A percentile compares a stretch with the other conserved stretches of the same genome.
phyloP scores from a whole-genome alignment of 2,113 vertebrate genomes.

The Pangasianodon hypophthalmus region DNA sequence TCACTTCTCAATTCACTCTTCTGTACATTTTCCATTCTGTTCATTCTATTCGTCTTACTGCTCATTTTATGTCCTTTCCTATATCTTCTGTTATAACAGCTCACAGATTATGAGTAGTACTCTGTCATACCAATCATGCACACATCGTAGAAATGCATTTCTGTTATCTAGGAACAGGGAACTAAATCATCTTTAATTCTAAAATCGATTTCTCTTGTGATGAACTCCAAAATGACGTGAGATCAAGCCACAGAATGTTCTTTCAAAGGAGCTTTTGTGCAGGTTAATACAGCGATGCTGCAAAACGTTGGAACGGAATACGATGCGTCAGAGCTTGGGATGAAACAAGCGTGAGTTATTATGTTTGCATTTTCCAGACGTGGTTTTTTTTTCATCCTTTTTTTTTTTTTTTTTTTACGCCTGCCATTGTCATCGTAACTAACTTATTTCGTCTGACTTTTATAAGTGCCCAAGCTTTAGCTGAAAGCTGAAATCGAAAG shows the following conservation, averaged over 20 bases:
- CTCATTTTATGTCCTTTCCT: background rate
- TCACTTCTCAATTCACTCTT: background rate
- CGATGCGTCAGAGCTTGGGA: background rate
- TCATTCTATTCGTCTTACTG: background rate
- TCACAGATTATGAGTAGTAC: background rate
- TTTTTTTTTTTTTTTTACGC: background rate
- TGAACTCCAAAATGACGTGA: background rate
- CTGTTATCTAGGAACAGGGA: background rate
- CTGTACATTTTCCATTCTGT: background rate
- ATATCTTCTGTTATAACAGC: background rate
- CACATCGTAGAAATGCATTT: background rate
- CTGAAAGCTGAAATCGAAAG: conserved; percentile 33
- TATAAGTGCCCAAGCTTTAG: background rate
- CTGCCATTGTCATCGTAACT: conserved; percentile 12
- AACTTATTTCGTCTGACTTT: conserved; percentile 19
- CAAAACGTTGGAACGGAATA: background rate
- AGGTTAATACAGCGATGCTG: conserved; percentile 23
- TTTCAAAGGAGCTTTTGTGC: conserved; percentile 34
- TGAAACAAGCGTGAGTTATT: conserved; percentile 21
- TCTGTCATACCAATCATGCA: background rate
- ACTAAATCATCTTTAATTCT: background rate
- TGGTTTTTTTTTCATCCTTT: background rate
- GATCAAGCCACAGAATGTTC: background rate
- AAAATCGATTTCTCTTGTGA: background rate
- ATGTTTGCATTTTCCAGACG: background rate